phyloP scores from a whole-genome alignment of 1,140 invertebrate genomes.

The Zaprionus ghesquierei region DNA sequence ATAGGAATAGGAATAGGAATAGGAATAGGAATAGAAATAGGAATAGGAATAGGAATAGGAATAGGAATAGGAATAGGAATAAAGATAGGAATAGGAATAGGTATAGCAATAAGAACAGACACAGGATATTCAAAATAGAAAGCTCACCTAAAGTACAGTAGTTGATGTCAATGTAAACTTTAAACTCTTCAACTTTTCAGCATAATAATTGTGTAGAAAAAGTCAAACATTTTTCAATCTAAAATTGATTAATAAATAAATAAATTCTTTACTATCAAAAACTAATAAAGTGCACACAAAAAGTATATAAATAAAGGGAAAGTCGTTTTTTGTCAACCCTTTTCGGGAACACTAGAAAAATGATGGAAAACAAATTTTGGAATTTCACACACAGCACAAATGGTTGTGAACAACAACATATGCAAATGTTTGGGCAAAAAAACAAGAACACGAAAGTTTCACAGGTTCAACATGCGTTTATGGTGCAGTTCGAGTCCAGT shows the following conservation, averaged over 20 bases:
- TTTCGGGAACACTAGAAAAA: conserved; percentile 27
- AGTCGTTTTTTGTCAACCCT: conserved; percentile 5
- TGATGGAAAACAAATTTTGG: conserved; percentile 39
- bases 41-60: no score
- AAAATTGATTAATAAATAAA: background rate
- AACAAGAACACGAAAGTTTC: background rate
- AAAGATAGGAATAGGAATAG: no score
- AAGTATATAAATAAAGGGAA: background rate
- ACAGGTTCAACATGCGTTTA: conserved; percentile 19
- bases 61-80: no score
- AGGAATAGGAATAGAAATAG: no score
- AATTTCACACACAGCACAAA: conserved; percentile 29
- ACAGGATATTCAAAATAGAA: no score
- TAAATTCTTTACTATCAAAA: background rate
- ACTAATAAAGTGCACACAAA: background rate
- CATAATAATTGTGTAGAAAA: background rate
- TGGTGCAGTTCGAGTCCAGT: background rate
- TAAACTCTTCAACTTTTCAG: background rate
- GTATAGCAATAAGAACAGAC: no score
- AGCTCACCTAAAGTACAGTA: no score
- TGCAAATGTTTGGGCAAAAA: conserved; percentile 42
- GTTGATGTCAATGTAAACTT: no score
- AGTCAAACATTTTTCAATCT: background rate
- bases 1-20: no score
- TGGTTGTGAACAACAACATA: conserved; percentile 63